Evolutionary conservation across 2,888 invertebrate species (phyloP), one percentile per base, ranked within the genome.

Genomic region (Caenorhabditis sp.): DNA sequence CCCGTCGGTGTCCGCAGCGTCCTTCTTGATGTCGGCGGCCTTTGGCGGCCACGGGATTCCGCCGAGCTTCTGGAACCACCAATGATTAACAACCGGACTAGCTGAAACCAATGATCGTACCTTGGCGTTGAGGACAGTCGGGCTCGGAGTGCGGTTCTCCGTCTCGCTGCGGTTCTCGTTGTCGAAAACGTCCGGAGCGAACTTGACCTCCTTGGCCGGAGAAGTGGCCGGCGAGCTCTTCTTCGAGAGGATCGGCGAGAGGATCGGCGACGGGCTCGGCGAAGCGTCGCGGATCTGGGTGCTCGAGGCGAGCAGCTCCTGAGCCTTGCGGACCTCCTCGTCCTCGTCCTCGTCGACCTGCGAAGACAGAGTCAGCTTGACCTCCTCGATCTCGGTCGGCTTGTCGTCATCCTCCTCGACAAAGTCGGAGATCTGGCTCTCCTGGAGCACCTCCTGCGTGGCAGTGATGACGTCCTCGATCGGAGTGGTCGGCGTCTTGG

Each of bases 41-140:
- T 65, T 68, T 53, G 81, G 81, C 27, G 81, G 81, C 81, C 81
- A 81, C 35, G 71, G 71, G 11, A 72, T 68, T 11, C 63, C 63
- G 8, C 73, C 78, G 39, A 80, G 56, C 61, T 80, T 80, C 80
- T 80, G 62, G 20, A 71, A 59, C 58, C 8, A 26, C 24, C 30
- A 35, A 35, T 13, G 35, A 13, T 35, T 35, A 2, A 35, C n/a
- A n/a, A n/a, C n/a, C 6, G 35, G 35, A 35, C 11, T 13, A 35
- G 13, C 11, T 30, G 30, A 9, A 9, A 9, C 35, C 13, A 13
- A 13, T 9, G 35, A 9, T 13, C 9, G 30, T 30, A 30, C 75
- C 75, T 75, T 76, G 15, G 70, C 71, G 17, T 71, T 71, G 46
- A 65, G 41, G 55, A 76, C 63, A 55, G 70, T 71, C 43, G 76